phyloP scores from a whole-genome alignment of 30 jellyfish, hydroid and myxozoan genomes.

The Aurelia sp. region DNA sequence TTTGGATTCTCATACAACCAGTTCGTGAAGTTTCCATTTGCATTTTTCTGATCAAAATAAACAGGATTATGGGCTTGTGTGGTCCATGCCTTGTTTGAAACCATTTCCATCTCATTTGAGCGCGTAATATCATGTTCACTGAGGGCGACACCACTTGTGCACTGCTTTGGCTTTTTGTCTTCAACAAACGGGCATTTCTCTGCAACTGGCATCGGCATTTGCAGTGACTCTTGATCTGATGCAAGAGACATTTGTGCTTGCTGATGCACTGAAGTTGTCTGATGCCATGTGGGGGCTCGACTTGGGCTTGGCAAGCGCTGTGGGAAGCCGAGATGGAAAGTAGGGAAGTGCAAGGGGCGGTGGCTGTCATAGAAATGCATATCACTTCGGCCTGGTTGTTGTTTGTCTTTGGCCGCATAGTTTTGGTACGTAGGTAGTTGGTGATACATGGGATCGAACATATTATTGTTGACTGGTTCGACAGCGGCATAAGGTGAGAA shows the following conservation, averaged over 20 bases:
- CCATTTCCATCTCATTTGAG: constrained; percentile 28
- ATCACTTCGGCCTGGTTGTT: constrained; percentile 27
- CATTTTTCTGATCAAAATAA: constrained; percentile 35
- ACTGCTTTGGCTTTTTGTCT: constrained; percentile 42
- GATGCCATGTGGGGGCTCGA: constrained; percentile 70
- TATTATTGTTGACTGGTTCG: constrained; percentile 35
- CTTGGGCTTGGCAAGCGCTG: constrained; percentile 70
- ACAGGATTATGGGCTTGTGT: constrained; percentile 44
- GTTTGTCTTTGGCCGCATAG: constrained; percentile 40
- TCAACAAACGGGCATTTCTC: constrained; percentile 59
- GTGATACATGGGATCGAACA: constrained; percentile 63
- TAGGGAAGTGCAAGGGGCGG: constrained; percentile 60
- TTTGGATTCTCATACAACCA: constrained; percentile 65
- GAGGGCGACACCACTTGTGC: neutral
- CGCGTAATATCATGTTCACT: constrained; percentile 28
- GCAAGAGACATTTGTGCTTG: constrained; percentile 70
- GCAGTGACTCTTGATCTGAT: constrained; percentile 42
- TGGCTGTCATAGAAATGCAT: constrained; percentile 52
- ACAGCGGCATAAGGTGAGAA: constrained; percentile 28
- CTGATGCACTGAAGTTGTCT: constrained; percentile 62
- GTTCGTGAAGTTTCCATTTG: constrained; percentile 35
- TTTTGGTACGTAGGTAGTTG: constrained; percentile 56
- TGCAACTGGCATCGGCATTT: constrained; percentile 26
- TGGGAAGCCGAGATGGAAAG: constrained; percentile 61
- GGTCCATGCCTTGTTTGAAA: constrained; percentile 30